These are phyloP conservation scores for Drosophila chauvacae DNA, from an alignment of 1,140 invertebrate genomes.

Conservation along the genomic window DNA sequence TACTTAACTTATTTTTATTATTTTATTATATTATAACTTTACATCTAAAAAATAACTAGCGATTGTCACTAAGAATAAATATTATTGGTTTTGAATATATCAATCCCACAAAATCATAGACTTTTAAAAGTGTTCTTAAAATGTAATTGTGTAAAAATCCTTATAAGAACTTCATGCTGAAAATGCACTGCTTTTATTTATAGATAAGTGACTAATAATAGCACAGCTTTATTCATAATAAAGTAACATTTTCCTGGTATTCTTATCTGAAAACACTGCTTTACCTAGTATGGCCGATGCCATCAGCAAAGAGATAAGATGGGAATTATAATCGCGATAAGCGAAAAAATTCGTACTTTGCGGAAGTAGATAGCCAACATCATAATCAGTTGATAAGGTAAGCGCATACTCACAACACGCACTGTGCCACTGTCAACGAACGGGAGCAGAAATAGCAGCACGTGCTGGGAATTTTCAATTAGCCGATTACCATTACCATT, in stretches of 20 bases:
- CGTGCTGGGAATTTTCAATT: conserved; percentile 74
- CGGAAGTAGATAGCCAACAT: conserved; percentile 40
- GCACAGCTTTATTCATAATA: not conserved
- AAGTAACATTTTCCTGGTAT: conserved; percentile 16
- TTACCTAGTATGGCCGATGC: conserved; percentile 1
- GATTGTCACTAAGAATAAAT: too few species aligned
- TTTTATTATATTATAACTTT: too few species aligned
- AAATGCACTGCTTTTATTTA: too few species aligned
- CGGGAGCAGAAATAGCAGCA: conserved; percentile 55
- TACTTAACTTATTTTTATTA: too few species aligned
- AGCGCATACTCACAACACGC: conserved; percentile 26
- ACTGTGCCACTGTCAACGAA: conserved; percentile 53
- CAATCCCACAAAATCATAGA: too few species aligned
- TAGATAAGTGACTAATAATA: not conserved
- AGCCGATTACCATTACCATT: conserved; percentile 71
- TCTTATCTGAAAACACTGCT: conserved; percentile 20
- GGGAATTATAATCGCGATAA: conserved; percentile 7
- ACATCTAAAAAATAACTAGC: too few species aligned
- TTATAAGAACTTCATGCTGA: too few species aligned
- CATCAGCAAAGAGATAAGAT: conserved; percentile 19
- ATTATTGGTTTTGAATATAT: too few species aligned
- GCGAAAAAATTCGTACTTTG: conserved; percentile 19
- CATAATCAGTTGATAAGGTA: conserved; percentile 16
- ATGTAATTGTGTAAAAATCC: too few species aligned
- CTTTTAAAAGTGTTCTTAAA: not conserved